Conservation (phyloP, 2,888 invertebrate genomes). For the Digitonthophagus gazella region DNA sequence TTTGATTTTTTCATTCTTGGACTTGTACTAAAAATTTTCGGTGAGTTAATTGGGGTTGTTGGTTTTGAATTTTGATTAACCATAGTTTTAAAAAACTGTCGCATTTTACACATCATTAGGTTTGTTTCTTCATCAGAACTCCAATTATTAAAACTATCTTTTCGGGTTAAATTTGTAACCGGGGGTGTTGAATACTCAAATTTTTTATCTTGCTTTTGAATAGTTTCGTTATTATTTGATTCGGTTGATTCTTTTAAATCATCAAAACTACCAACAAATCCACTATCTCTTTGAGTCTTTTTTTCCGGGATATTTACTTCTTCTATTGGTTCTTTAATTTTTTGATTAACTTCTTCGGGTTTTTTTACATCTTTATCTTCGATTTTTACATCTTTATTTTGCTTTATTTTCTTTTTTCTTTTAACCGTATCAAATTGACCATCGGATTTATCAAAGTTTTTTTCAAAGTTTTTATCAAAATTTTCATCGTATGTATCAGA, state of each 20-base stretch:
- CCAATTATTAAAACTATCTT: constrained; percentile 92
- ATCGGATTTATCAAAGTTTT: constrained; percentile 69
- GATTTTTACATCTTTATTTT: constrained; percentile 65
- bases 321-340: constrained; percentile 58
- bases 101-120: constrained; percentile 92
- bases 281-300: constrained; percentile 68
- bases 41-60: constrained; percentile 50
- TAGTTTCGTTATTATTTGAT: constrained; percentile 27
- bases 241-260: constrained; percentile 66
- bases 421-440: constrained; percentile 80
- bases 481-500: constrained; percentile 69
- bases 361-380: constrained; percentile 58
- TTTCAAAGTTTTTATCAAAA: too few species aligned
- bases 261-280: constrained; percentile 86
- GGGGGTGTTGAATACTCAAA: constrained; percentile 45
- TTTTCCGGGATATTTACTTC: constrained; percentile 70
- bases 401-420: constrained; percentile 77
- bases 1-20: constrained; percentile 67
- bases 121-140: constrained; percentile 93
- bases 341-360: constrained; percentile 15
- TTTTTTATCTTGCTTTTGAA: background rate
- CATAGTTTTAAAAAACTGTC: constrained; percentile 89
- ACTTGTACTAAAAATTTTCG: constrained; percentile 52
- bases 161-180: constrained; percentile 67
- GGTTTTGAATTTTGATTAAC: constrained; percentile 59